A percentile compares a stretch with the other conserved stretches of the same genome.
Evolutionary conservation across 2,888 invertebrate species (phyloP).

Genomic region (Lottia scabra): DNA sequence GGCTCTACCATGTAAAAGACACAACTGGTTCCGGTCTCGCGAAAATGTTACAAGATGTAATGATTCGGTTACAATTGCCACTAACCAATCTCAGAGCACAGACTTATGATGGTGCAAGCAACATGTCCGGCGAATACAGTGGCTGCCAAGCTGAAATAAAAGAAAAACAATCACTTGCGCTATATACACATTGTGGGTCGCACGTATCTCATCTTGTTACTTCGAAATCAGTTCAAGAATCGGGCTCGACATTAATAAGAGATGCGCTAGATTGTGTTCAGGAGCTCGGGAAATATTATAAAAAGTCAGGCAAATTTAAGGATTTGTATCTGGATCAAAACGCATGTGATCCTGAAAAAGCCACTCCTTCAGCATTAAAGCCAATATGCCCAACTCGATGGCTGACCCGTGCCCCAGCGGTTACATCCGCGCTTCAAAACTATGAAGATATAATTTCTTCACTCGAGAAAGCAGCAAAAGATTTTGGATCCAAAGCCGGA

Average conservation of each 20-base stretch:
- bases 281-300: background rate
- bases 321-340: background rate
- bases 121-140: background rate
- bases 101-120: background rate
- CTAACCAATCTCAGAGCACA: background rate
- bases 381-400: background rate
- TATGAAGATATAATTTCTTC: background rate
- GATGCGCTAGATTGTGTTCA: background rate
- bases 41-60: background rate
- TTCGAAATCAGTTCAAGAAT: background rate
- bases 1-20: too few relatives aligned
- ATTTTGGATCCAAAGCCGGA: too few relatives aligned
- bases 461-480: background rate
- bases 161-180: background rate
- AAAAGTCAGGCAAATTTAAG: background rate
- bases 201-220: background rate
- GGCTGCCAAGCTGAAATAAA: background rate
- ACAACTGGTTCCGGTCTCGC: background rate
- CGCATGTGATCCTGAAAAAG: background rate
- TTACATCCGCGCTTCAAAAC: background rate
- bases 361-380: background rate
- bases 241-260: background rate
- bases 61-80: background rate
- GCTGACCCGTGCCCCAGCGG: background rate
- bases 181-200: background rate